A percentile compares a stretch with the other conserved stretches of the same genome.
phyloP scores from a whole-genome alignment of 2,888 invertebrate species.

The Scaptomyza caliginosa region DNA sequence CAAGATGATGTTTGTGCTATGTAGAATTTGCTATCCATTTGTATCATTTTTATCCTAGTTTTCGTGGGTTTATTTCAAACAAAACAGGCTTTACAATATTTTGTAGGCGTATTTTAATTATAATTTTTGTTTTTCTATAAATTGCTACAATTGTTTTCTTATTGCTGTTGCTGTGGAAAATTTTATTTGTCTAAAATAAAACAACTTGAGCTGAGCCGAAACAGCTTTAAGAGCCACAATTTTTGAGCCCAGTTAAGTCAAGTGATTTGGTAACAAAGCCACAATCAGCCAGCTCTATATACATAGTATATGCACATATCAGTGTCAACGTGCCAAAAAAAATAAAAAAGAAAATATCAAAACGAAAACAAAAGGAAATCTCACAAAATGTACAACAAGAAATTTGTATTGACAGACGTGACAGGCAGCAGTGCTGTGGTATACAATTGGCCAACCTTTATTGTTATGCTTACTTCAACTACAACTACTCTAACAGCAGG shows the following conservation, averaged over 20 bases:
- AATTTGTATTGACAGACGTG: slow-evolving; percentile 60
- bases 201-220: slow-evolving; percentile 7
- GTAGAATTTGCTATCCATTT: too few species aligned
- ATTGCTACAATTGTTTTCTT: slow-evolving; percentile 28
- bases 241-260: slow-evolving; percentile 10
- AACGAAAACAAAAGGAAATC: slow-evolving; percentile 9
- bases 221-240: slow-evolving; percentile 33
- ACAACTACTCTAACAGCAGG: slow-evolving; percentile 1
- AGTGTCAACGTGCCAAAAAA: background rate
- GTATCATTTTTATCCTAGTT: too few species aligned
- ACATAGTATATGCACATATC: background rate
- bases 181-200: slow-evolving; percentile 13
- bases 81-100: background rate
- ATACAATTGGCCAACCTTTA: slow-evolving; percentile 53
- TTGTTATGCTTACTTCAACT: slow-evolving; percentile 53
- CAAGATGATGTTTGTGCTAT: too few species aligned
- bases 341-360: background rate
- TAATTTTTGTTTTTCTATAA: slow-evolving; percentile 45
- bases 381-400: slow-evolving; percentile 29
- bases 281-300: slow-evolving; percentile 15
- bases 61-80: background rate
- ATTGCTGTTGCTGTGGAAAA: slow-evolving; percentile 7
- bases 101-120: slow-evolving; percentile 27
- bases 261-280: slow-evolving; percentile 22
- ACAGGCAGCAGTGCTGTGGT: slow-evolving; percentile 46